phyloP scores from a whole-genome alignment of 23 tunicate genomes.

The Trididemnum nubilum region DNA sequence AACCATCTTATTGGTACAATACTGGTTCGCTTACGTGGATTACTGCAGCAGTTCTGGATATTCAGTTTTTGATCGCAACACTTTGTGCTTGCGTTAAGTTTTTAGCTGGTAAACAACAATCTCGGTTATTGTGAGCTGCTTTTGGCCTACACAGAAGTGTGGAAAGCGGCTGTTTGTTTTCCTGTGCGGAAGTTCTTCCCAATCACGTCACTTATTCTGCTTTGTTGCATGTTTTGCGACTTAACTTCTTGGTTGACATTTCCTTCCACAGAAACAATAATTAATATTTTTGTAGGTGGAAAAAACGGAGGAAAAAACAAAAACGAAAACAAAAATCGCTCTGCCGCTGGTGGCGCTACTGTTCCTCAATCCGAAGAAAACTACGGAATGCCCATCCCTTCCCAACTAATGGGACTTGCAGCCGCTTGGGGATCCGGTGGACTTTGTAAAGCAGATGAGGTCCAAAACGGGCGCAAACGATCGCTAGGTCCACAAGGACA shows the following conservation, averaged over 20 bases:
- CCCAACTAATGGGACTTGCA: conserved; percentile 48
- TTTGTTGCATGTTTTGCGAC: neutral
- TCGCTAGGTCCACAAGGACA: conserved; percentile 53
- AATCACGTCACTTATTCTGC: too few species aligned
- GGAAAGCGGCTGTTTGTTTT: neutral
- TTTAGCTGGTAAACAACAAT: too few species aligned
- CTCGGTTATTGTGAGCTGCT: too few species aligned
- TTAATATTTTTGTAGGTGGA: neutral
- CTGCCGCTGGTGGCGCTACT: neutral
- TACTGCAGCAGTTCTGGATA: too few species aligned
- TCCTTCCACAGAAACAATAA: neutral
- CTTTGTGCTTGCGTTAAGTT: too few species aligned
- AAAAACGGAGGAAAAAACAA: conserved; percentile 21
- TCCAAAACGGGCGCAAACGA: conserved; percentile 53
- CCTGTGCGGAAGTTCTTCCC: neutral
- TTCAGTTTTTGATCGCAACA: too few species aligned
- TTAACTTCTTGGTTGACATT: neutral
- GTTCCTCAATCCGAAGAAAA: neutral
- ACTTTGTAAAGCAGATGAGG: neutral
- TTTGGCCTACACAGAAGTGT: too few species aligned
- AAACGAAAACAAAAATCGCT: neutral
- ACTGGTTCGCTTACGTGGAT: too few species aligned
- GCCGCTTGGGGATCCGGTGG: conserved; percentile 10
- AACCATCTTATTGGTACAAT: neutral
- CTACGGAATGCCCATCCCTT: conserved; percentile 27